Evolutionary conservation across 1,140 invertebrate genomes (phyloP), one percentile per base, ranked within the genome.

Genomic region (Meteorus sp.): DNA sequence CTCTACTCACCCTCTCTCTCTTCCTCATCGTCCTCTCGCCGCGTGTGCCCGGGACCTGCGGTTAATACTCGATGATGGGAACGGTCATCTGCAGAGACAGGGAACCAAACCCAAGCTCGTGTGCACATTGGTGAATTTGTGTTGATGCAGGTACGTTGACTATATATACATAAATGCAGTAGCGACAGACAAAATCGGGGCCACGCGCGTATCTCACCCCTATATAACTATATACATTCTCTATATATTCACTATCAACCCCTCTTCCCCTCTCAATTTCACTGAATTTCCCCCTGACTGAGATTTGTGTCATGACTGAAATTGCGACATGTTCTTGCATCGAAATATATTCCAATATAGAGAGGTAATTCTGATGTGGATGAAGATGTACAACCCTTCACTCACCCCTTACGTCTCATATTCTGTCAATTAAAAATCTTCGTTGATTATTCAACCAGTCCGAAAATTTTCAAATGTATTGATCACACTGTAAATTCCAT

Each of bases 51-150:
- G 72, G 65, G 61, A 72, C 62, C 75, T 80, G 78, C 74, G 78
- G 78, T 80, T 80, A 80, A 80, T 80, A 80, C 77, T 80, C 78
- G 76, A 80, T 80, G 78, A 79, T 80, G 77, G 76, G 78, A 80
- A 79, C 78, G 76, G 78, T 80, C 78, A 80, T 80, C 76, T 80
- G 78, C 78, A 80, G 78, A 79, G 76, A 79, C 74, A 79, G 73
- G 66, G 61, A 61, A 76, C 68, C 68, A 71, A n/a, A 66, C 43
- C 53, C 45, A 56, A 53, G 48, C 61, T 63, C 61, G 53, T 52
- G n/a, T n/a, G 53, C 45, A 45, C 64, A 68, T 71, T 68, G 73
- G 69, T 71, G n/a, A n/a, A n/a, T n/a, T n/a, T n/a, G 50, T 53
- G 57, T 52, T 44, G 56, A 53, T 59, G 52, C 48, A 45, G 47